Evolutionary conservation across 2,888 invertebrate species (phyloP), one percentile per base, ranked within the genome.

Genomic region (Cerceris ruficornis): DNA sequence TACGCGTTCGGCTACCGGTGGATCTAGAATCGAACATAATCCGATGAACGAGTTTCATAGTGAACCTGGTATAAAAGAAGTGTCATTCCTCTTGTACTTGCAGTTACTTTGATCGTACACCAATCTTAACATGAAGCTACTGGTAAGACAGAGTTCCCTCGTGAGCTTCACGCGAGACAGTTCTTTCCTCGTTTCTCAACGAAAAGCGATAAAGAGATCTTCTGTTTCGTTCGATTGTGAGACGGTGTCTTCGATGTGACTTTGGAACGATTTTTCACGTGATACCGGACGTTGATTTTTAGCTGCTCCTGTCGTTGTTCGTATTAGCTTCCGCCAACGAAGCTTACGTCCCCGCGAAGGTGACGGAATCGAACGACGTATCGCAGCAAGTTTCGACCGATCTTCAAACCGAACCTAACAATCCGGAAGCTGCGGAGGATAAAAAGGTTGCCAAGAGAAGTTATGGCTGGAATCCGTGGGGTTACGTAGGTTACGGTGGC

Each of bases 41-140:
- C 64, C 49, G 77, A 68, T 43, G 46, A 81, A 85, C 83, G 55
- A 85, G 78, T 82, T 78, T 67, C 68, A 81, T 75, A 73, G 76
- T 62, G 15, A 80, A 81, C 42, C 14, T 15, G 75, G 87, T 89
- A 89, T 89, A 89, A 89, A 89, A 89, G 88, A 85, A 87, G 82
- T 82, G 77, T 72, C 68, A 81, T 79, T 74, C 69, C 79, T 54
- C 46, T 64, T 76, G 61, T 60, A 55, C 54, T 69, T 50, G 81
- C 83, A 84, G 28, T 28, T 86, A 89, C 88, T 89, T 77, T 60
- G 79, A 77, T 55, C 52, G 78, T 79, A 72, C 64, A 69, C 81
- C 60, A 83, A 74, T 71, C 62, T 82, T 79, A 81, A 78, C 71
- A 89, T 89, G 89, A 89, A 87, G 83, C 80, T 87, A 66, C 79